Evolutionary conservation across 1,140 invertebrate genomes (phyloP).

Genomic region (Apis cerana): DNA sequence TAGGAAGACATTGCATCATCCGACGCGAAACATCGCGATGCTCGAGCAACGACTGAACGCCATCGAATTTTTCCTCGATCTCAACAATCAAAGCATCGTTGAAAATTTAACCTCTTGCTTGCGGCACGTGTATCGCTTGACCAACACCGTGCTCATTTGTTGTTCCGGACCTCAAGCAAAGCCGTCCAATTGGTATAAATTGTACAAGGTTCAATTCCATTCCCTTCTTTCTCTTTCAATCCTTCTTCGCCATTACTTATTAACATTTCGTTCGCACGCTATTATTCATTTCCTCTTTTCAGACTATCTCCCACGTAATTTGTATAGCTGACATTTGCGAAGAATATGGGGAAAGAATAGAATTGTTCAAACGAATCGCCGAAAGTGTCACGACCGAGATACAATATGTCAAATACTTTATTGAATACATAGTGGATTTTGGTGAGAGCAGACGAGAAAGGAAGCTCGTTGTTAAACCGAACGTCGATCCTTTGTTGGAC

Average conservation of each 20-base stretch:
- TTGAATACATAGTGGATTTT: slow-evolving; percentile 85
- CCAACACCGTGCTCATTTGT: slow-evolving; percentile 68
- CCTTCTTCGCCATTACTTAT: too few species aligned
- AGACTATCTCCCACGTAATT: slow-evolving; percentile 86
- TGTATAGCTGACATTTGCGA: slow-evolving; percentile 85
- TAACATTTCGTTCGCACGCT: background rate
- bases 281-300: slow-evolving; percentile 46
- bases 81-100: slow-evolving; percentile 82
- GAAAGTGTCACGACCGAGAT: slow-evolving; percentile 83
- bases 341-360: slow-evolving; percentile 73
- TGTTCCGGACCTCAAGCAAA: slow-evolving; percentile 82
- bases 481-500: slow-evolving; percentile 86
- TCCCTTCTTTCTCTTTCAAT: background rate
- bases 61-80: slow-evolving; percentile 83
- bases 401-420: slow-evolving; percentile 81
- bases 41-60: slow-evolving; percentile 84
- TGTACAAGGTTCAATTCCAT: slow-evolving; percentile 81
- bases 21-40: slow-evolving; percentile 82
- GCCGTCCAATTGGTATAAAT: slow-evolving; percentile 85
- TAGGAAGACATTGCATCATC: slow-evolving; percentile 84
- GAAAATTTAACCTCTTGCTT: slow-evolving; percentile 83
- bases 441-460: slow-evolving; percentile 83
- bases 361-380: slow-evolving; percentile 83
- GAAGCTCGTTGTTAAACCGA: slow-evolving; percentile 85
- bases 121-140: slow-evolving; percentile 83